A percentile compares a stretch with the other conserved stretches of the same genome.
Evolutionary conservation across 2,113 vertebrate genomes (phyloP).

Genomic region (Nettapus auritus): DNA sequence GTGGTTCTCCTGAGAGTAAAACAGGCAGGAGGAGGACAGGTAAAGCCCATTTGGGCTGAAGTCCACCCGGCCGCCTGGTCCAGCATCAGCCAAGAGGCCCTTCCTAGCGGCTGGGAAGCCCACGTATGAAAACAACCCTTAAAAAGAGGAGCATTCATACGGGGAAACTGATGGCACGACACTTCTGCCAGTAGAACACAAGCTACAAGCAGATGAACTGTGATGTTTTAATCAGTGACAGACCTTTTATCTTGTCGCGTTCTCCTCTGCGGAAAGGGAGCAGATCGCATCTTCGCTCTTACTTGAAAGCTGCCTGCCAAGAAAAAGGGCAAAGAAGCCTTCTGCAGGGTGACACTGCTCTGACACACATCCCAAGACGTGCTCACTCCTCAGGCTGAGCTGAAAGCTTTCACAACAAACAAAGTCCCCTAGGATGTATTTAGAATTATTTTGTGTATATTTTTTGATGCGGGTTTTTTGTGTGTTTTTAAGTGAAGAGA

Average conservation of each 20-base stretch:
- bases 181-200: neutral
- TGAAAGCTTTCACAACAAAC: neutral
- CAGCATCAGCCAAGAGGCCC: neutral
- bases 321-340: neutral
- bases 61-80: neutral
- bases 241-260: neutral
- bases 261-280: neutral
- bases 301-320: neutral
- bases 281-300: neutral
- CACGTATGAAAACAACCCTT: neutral
- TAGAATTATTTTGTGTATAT: neutral
- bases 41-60: neutral
- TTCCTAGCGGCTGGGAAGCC: neutral
- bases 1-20: slow-evolving; percentile 10
- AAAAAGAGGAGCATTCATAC: neutral
- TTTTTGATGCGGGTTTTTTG: neutral
- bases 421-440: neutral
- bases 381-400: neutral
- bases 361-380: neutral
- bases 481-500: neutral
- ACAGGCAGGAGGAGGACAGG: neutral
- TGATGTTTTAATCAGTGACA: neutral
- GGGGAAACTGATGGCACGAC: neutral
- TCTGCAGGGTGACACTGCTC: neutral
- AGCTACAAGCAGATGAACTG: neutral